These are phyloP conservation scores for Hypotaenidia philippensis DNA, from an alignment of 2,797 vertebrate species.

Conservation along the genomic window DNA sequence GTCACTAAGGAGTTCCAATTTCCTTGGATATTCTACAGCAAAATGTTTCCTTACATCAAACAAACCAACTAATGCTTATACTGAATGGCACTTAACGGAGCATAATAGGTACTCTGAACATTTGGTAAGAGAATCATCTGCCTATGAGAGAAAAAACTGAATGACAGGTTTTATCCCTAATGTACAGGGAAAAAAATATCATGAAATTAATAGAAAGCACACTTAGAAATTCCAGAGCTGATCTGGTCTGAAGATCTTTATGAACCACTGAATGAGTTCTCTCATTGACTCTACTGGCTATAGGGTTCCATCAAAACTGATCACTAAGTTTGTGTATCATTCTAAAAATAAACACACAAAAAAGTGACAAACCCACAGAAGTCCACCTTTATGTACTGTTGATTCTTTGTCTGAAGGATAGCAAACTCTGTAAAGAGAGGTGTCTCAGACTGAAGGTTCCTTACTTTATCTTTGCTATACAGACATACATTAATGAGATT, in stretches of 20 bases:
- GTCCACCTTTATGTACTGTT: background rate
- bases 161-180: background rate
- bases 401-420: background rate
- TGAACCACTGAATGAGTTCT: background rate
- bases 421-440: background rate
- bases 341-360: background rate
- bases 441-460: background rate
- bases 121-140: conserved; percentile 27
- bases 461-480: background rate
- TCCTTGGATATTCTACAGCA: background rate
- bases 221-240: background rate
- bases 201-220: conserved; percentile 30
- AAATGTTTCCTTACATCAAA: conserved; percentile 39
- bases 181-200: background rate
- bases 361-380: background rate
- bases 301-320: background rate
- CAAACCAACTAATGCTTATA: background rate
- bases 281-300: background rate
- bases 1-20: conserved; percentile 2
- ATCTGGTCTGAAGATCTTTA: background rate
- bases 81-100: background rate
- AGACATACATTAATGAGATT: background rate
- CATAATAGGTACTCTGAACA: conserved; percentile 11
- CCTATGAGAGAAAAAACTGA: background rate
- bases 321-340: background rate